phyloP scores from a whole-genome alignment of 2,888 invertebrate genomes.

The Galerucella nymphaeae region DNA sequence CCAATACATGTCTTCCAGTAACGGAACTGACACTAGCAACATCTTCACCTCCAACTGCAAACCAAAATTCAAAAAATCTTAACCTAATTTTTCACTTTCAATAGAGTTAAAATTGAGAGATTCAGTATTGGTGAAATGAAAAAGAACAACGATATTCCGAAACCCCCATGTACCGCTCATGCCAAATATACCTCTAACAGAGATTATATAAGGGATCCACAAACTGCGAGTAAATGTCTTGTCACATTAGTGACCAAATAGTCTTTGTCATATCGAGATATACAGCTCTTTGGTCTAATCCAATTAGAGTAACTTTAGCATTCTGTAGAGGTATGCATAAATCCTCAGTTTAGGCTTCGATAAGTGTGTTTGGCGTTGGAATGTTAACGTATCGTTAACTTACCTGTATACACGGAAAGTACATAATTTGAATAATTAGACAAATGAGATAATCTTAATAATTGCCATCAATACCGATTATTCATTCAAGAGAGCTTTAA shows the following conservation, averaged over 20 bases:
- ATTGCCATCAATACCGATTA: too few species aligned
- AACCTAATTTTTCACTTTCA: too few species aligned
- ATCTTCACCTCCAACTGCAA: too few species aligned
- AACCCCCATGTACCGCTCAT: not conserved
- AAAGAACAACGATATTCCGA: not conserved
- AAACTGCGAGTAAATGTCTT: constrained; percentile 25
- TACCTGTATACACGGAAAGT: constrained; percentile 17
- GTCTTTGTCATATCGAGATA: constrained; percentile 33
- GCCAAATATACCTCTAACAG: not conserved
- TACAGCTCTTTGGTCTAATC: constrained; percentile 34
- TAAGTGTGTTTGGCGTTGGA: constrained; percentile 21
- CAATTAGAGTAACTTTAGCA: constrained; percentile 25
- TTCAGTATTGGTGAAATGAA: too few species aligned
- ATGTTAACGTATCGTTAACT: constrained; percentile 33
- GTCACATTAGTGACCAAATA: constrained; percentile 29
- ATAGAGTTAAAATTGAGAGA: too few species aligned
- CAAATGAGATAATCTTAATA: not conserved
- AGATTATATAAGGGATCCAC: constrained; percentile 6
- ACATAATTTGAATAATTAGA: not conserved
- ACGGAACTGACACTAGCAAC: too few species aligned
- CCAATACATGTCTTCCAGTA: too few species aligned
- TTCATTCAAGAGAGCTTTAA: too few species aligned
- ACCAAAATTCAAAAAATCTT: too few species aligned
- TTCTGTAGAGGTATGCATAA: constrained; percentile 13
- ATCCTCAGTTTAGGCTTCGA: constrained; percentile 14